Evolutionary conservation across 2,797 vertebrate species (phyloP).

Genomic region (Onychomys leucogaster): DNA sequence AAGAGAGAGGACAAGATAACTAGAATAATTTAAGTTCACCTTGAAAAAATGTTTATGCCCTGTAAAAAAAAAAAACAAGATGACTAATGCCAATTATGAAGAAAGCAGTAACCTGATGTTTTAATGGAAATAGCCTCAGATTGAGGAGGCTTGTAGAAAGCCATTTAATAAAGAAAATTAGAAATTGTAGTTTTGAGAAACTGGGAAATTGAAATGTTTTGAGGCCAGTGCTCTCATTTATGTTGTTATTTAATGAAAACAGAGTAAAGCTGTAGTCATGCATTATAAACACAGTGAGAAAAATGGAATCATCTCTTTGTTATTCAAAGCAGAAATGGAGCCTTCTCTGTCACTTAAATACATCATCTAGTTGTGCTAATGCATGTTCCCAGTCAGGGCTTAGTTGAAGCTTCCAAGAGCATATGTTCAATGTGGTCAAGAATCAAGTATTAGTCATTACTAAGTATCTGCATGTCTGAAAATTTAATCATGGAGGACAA

Average conservation of each 20-base stretch:
- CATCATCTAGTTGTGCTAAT: constrained; percentile 77
- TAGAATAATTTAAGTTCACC: constrained; percentile 34
- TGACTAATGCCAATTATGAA: constrained; percentile 48
- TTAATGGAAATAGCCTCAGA: constrained; percentile 27
- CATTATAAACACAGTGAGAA: constrained; percentile 64
- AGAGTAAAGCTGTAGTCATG: constrained; percentile 64
- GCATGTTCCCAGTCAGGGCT: constrained; percentile 72
- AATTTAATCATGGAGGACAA: neutral
- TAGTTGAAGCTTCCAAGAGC: constrained; percentile 62
- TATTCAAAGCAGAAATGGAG: constrained; percentile 76
- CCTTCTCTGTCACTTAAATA: constrained; percentile 78
- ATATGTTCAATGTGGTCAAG: constrained; percentile 42
- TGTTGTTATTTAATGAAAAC: constrained; percentile 62
- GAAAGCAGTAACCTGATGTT: neutral
- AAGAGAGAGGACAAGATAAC: neutral
- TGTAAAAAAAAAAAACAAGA: neutral
- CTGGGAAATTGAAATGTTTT: constrained; percentile 30
- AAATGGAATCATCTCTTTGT: constrained; percentile 77
- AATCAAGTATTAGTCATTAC: constrained; percentile 63
- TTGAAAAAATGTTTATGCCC: neutral
- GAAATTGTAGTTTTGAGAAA: constrained; percentile 47
- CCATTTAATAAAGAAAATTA: constrained; percentile 40
- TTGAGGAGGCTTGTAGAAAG: constrained; percentile 49
- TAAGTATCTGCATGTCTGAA: constrained; percentile 48
- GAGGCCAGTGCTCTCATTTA: constrained; percentile 54